Evolutionary conservation across 2,888 invertebrate genomes (phyloP), one percentile per base, ranked within the genome.

Genomic region (Hesperia comma): DNA sequence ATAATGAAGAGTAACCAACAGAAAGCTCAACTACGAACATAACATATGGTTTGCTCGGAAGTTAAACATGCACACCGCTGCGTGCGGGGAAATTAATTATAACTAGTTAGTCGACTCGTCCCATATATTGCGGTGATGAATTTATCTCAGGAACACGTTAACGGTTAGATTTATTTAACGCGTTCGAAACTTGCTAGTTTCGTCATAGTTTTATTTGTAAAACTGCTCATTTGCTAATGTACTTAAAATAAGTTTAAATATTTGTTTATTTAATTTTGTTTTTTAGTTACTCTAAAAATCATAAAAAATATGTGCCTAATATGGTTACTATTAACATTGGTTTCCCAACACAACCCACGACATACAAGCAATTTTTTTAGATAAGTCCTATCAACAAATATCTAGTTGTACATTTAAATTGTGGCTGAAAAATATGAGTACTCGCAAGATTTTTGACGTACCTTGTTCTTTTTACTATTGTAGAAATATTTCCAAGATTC

Each of bases 401-500:
- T n/a, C n/a, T 26, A 5, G 26, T 26, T 4, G 26, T 26, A 4
- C 5, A 26, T 26, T 26, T 4, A 26, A 26, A 26, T 5, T 5
- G 26, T 26, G 26, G 2, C 26, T 26, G 26, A 26, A 26, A 26
- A 26, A 26, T 26, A 5, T 26, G 3, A 4, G 5, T 26, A n/a
- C 26, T 26, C 10, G 37, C 37, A 37, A 37, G 37, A 51, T 26
- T 21, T 5, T 21, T 51, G 51, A 21, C 10, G 21, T 26, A 51
- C 51, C 14, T 32, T 54, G 54, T 46, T 58, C 53, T 60, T 66
- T 60, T 60, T 66, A 54, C 60, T 54, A 54, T 60, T 46, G 32
- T 54, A 43, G 60, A 43, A 66, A 60, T 54, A 61, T 67, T 40
- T 56, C 61, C 17, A 49, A 67, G 67, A 56, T 49, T 61, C 51